phyloP scores from a whole-genome alignment of 2,113 vertebrate genomes.

The Elephas maximus region DNA sequence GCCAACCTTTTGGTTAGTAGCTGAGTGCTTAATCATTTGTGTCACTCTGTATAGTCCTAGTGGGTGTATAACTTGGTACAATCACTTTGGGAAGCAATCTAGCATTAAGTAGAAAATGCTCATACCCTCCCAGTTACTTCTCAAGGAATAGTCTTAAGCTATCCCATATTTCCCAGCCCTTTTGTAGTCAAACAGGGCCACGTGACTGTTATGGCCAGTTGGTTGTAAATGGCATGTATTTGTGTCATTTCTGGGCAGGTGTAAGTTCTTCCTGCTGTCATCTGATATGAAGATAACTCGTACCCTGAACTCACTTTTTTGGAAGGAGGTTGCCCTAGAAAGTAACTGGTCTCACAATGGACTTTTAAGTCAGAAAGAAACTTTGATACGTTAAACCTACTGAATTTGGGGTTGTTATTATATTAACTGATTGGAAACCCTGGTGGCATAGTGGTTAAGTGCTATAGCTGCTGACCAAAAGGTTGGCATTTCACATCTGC shows the following conservation, averaged over 20 bases:
- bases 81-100: neutral
- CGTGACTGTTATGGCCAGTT: neutral
- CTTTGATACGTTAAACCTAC: neutral
- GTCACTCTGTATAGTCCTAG: neutral
- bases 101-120: slow-evolving; percentile 1
- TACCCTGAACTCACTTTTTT: neutral
- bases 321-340: neutral
- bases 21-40: too few species aligned
- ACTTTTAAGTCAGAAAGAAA: neutral
- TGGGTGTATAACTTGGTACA: neutral
- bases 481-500: too few species aligned
- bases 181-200: neutral
- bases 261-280: neutral
- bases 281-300: neutral
- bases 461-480: too few species aligned
- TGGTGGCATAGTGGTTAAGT: too few species aligned
- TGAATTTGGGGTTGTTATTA: neutral
- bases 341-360: neutral
- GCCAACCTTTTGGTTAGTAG: too few species aligned
- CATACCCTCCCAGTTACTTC: neutral
- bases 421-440: neutral
- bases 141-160: neutral
- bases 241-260: neutral
- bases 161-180: neutral
- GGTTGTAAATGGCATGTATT: neutral